These are phyloP conservation scores for Micropoecilia bifurca DNA, from an alignment of 2,797 vertebrate genomes.

Conservation along the genomic window DNA sequence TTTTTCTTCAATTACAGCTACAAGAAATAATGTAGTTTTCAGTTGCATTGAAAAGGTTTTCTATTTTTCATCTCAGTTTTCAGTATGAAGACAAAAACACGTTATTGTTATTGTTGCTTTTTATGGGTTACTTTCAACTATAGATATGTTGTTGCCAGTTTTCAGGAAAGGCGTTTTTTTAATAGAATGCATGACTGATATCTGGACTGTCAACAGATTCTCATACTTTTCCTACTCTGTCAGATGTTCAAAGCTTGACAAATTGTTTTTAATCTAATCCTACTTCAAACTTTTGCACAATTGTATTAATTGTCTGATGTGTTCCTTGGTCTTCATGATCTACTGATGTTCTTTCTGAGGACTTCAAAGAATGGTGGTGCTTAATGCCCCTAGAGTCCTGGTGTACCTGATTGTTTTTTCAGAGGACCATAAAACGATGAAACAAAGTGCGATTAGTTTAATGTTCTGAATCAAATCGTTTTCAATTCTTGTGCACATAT, in stretches of 20 bases:
- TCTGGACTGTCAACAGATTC: background rate
- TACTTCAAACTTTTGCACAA: background rate
- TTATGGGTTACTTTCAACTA: background rate
- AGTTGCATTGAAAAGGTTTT: background rate
- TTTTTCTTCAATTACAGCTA: background rate
- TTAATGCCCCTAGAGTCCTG: background rate
- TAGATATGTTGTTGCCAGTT: background rate
- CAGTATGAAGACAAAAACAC: background rate
- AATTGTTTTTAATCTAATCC: background rate
- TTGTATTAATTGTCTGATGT: background rate
- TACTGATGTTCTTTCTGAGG: background rate
- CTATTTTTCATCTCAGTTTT: background rate
- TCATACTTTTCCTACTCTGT: background rate
- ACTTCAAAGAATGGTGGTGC: background rate
- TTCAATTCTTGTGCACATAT: slow-evolving; percentile 1
- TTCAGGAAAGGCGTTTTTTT: background rate
- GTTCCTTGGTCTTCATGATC: background rate
- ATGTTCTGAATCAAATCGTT: slow-evolving; percentile 33
- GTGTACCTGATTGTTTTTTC: slow-evolving; percentile 24
- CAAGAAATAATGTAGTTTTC: background rate
- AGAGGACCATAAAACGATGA: slow-evolving; percentile 51
- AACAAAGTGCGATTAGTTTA: slow-evolving; percentile 45
- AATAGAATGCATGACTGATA: background rate
- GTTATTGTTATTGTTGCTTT: background rate
- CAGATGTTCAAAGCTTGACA: background rate